A percentile compares a stretch with the other conserved stretches of the same genome.
These are phyloP conservation scores for Pollenia angustigena DNA, from an alignment of 2,888 invertebrate species.

Conservation along the genomic window DNA sequence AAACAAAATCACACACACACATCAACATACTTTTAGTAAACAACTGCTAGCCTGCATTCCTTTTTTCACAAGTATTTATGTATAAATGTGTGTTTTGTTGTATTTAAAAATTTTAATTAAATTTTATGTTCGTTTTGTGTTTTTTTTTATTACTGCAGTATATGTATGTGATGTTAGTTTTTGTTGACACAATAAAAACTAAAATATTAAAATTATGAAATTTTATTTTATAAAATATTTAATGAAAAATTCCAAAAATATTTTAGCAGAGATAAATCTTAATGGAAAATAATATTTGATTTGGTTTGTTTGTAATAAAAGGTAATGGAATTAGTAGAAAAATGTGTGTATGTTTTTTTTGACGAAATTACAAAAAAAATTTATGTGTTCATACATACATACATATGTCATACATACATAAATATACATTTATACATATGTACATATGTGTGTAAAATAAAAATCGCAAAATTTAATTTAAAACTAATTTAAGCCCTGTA, in stretches of 20 bases:
- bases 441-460: no score
- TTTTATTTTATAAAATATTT: constrained; percentile 25
- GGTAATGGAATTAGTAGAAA: no score
- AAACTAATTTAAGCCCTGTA: no score
- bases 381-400: no score
- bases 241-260: constrained; percentile 46
- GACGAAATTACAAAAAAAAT: no score
- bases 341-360: no score
- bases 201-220: constrained; percentile 46
- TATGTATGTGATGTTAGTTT: background rate
- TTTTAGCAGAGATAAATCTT: background rate
- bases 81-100: background rate
- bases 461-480: no score
- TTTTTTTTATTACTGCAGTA: background rate
- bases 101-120: constrained; percentile 47
- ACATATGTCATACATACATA: no score
- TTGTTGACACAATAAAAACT: constrained; percentile 31
- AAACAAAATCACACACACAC: constrained; percentile 10
- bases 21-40: background rate
- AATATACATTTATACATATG: no score
- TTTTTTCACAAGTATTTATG: background rate
- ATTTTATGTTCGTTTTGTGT: constrained; percentile 29
- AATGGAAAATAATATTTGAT: constrained; percentile 30
- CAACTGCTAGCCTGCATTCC: background rate
- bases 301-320: background rate